phyloP scores from a whole-genome alignment of 2,888 invertebrate species.

The Torymus texanus region DNA sequence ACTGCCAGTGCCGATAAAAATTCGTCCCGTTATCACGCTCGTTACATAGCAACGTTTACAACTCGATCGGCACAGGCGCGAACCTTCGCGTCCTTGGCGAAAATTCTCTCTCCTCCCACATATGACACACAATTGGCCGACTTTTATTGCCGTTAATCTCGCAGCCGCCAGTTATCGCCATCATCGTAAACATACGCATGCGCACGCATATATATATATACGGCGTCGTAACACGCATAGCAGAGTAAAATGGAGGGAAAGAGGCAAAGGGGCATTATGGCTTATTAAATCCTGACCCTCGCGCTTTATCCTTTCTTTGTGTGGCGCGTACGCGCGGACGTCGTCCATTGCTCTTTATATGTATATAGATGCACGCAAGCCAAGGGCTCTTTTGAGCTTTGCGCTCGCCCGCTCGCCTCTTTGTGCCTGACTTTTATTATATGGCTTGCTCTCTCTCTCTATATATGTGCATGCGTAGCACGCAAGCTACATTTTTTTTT shows the following conservation, averaged over 20 bases:
- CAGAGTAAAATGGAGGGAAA: neutral
- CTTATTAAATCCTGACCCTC: conserved; percentile 48
- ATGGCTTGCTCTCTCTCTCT: no score
- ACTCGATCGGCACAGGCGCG: conserved; percentile 17
- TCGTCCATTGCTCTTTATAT: no score
- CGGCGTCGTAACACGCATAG: neutral
- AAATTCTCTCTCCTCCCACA: no score
- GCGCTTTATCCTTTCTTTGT: no score
- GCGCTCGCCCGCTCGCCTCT: neutral
- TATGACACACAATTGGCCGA: conserved; percentile 18
- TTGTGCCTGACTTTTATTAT: neutral
- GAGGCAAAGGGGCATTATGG: conserved; percentile 32
- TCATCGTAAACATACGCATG: conserved; percentile 36
- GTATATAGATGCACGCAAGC: neutral
- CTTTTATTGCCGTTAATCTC: conserved; percentile 54
- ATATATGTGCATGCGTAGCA: no score
- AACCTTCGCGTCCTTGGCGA: no score
- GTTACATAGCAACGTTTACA: conserved; percentile 33
- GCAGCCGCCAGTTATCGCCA: conserved; percentile 38
- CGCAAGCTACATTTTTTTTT: no score
- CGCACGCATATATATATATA: no score
- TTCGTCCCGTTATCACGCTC: conserved; percentile 30
- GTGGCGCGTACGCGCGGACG: no score
- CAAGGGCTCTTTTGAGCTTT: neutral
- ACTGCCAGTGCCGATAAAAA: conserved; percentile 45